Base-by-base conservation (phyloP, 2,113 vertebrate species). In the Ciconia stormi region DNA sequence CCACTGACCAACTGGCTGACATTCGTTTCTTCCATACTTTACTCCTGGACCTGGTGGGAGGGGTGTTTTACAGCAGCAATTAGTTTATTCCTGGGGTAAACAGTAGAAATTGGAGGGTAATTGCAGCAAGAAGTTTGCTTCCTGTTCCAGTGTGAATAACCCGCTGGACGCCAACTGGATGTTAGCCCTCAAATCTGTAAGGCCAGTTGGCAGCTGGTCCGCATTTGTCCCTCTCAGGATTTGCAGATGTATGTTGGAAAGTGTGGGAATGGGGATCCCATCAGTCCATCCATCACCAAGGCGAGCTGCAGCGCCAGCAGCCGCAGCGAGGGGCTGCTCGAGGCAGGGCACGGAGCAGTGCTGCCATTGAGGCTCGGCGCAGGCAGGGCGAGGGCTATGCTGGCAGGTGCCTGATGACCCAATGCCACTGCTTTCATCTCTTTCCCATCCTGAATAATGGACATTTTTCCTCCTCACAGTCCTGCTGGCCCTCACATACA, bases 61-160 rank as follows among this genome's bases (percentile, higher is more conserved):
- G 94, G 72, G 94, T 95, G 56, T 92, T 98, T 97, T 94, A 97
- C 80, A 78, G 95, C 83, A 95, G 88, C 93, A 95, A 44, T 84
- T 95, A 83, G 90, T 97, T 98, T 97, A 97, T 97, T 97, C 93
- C 90, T 92, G 95, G 96, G 97, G 95, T 96, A 98, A 98, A 97
- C 93, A 96, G 97, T 94, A 97, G 96, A 85, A 94, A 93, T 59
- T 82, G 91, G 90, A 96, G 96, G 95, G 93, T 92, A 94, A 97
- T 95, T 93, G 86, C 94, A 96, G 95, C 78, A 87, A 97, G 94
- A 95, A 97, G 78, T 71, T 97, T 80, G 88, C 95, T 97, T 97
- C 95, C 97, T 84, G 74, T 61, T 96, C 49, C 65, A 94, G 95
- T 76, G 80, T 71, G 87, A 96, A 95, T 95, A 96, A 82, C 92